phyloP scores from a whole-genome alignment of 1,140 invertebrate genomes.

The Drosophila burlai region DNA sequence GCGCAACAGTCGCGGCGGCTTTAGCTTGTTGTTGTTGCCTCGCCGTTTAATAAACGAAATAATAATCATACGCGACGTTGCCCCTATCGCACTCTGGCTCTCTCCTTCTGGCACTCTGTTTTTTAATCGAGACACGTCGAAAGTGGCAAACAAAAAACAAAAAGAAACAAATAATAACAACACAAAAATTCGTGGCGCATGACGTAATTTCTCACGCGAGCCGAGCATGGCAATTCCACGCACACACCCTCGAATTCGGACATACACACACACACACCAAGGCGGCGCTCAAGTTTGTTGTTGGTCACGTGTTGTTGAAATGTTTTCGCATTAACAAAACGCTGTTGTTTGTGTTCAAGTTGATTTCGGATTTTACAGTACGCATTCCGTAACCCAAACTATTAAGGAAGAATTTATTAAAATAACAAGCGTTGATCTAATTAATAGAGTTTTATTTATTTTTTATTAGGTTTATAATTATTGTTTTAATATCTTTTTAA shows the following conservation, averaged over 20 bases:
- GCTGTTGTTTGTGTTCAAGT: constrained; percentile 50
- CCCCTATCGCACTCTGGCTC: constrained; percentile 15
- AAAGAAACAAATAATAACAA: constrained; percentile 47
- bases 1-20: constrained; percentile 34
- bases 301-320: constrained; percentile 80
- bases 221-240: constrained; percentile 64
- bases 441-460: background rate
- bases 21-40: constrained; percentile 13
- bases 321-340: constrained; percentile 60
- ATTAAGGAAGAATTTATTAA: background rate
- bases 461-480: no score
- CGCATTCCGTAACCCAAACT: background rate
- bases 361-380: constrained; percentile 34
- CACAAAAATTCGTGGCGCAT: constrained; percentile 74
- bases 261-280: constrained; percentile 19
- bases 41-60: constrained; percentile 70
- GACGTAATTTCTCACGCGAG: constrained; percentile 81
- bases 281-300: constrained; percentile 62
- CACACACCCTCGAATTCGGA: constrained; percentile 22
- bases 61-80: constrained; percentile 77
- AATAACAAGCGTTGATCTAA: no score
- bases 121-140: constrained; percentile 75
- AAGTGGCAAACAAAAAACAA: constrained; percentile 55
- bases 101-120: constrained; percentile 22
- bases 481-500: no score